Evolutionary conservation across 2,888 invertebrate genomes (phyloP).

Genomic region (Epinotia bilunana): DNA sequence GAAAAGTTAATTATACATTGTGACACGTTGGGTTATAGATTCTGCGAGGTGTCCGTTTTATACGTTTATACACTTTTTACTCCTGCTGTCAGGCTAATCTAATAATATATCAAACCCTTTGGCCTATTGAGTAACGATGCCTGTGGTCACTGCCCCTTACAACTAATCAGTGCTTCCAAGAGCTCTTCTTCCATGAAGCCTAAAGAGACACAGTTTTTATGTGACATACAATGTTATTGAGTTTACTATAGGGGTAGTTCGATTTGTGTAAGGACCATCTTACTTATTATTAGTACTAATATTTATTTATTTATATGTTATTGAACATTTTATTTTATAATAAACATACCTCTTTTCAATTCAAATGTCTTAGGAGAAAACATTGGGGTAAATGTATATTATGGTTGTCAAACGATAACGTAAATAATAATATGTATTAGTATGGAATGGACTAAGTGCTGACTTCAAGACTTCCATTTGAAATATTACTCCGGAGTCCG

Average conservation of each 20-base stretch:
- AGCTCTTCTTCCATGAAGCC: not conserved
- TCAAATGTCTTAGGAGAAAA: too few relatives aligned
- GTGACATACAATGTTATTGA: not conserved
- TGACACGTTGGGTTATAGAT: slow-evolving; percentile 47
- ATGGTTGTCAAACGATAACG: too few relatives aligned
- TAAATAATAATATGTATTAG: too few relatives aligned
- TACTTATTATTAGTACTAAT: too few relatives aligned
- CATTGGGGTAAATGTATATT: too few relatives aligned
- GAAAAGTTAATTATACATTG: slow-evolving; percentile 32
- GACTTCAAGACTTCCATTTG: too few relatives aligned
- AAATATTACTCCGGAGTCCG: not conserved
- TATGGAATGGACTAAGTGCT: too few relatives aligned
- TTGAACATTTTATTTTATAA: too few relatives aligned
- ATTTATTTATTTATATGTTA: too few relatives aligned
- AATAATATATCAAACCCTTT: not conserved
- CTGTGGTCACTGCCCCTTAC: not conserved
- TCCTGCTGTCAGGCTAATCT: not conserved
- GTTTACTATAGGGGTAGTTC: too few relatives aligned
- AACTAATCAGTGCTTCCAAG: not conserved
- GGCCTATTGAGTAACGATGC: not conserved
- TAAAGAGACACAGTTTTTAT: not conserved
- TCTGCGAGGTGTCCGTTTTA: not conserved
- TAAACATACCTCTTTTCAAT: too few relatives aligned
- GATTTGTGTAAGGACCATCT: too few relatives aligned
- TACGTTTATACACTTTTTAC: not conserved